Evolutionary conservation across 2,797 vertebrate species (phyloP).

Genomic region (Rhabdophis nuchalis): DNA sequence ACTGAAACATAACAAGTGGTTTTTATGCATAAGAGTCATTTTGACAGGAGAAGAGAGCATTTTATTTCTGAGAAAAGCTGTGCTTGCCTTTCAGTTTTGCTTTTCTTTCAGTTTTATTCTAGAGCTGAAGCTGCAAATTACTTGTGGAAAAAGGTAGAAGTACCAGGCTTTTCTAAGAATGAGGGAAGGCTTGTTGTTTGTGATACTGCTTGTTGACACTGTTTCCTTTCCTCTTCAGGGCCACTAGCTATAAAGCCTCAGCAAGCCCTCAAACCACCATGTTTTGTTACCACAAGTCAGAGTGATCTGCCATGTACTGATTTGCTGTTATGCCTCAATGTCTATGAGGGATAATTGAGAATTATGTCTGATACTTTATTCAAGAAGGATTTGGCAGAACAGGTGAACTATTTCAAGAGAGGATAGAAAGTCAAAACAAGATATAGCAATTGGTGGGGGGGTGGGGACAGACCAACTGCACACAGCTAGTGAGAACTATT

Average conservation of each 20-base stretch:
- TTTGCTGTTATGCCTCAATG: slow-evolving; percentile 2
- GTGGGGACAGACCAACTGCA: background rate
- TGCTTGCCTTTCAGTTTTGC: background rate
- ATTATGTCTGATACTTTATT: background rate
- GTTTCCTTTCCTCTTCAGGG: slow-evolving; percentile 33
- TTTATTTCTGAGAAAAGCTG: background rate
- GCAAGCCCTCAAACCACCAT: slow-evolving; percentile 4
- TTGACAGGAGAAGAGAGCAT: background rate
- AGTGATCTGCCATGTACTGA: slow-evolving; percentile 1
- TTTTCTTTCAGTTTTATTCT: background rate
- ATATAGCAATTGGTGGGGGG: background rate
- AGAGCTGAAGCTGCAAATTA: slow-evolving; percentile 2
- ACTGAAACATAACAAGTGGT: background rate
- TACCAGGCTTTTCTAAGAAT: background rate
- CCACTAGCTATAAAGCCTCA: slow-evolving; percentile 28
- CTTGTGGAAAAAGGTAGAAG: slow-evolving; percentile 13
- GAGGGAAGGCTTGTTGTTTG: background rate
- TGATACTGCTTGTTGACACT: slow-evolving; percentile 34
- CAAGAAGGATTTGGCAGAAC: background rate
- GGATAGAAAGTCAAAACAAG: background rate
- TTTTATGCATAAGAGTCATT: background rate
- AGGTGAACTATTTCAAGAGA: background rate
- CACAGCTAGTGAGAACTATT: background rate
- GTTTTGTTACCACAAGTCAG: slow-evolving; percentile 12
- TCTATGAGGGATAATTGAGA: background rate